Conservation (phyloP, 1,140 invertebrate species). For the Pristionchus pacificus region DNA sequence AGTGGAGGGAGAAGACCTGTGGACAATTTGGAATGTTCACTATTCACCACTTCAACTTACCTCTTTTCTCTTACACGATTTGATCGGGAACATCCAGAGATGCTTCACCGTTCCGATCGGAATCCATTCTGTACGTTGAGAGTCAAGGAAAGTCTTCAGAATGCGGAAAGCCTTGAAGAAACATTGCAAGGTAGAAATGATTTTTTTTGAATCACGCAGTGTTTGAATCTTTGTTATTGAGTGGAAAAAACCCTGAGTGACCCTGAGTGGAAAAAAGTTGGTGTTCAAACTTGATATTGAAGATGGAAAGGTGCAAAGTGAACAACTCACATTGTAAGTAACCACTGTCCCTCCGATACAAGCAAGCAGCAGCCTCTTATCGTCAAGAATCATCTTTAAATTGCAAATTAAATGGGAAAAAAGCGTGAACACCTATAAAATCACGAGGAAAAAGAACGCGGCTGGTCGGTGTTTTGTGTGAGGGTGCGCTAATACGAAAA, state of each 20-base stretch:
- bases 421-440: no score
- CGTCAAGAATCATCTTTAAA: not conserved
- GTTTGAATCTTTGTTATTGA: not conserved
- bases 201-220: not conserved
- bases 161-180: not conserved
- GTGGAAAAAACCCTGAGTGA: not conserved
- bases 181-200: not conserved
- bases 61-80: not conserved
- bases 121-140: not conserved
- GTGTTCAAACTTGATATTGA: no score
- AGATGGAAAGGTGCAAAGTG: no score
- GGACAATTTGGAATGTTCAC: not conserved
- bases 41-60: not conserved
- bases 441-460: no score
- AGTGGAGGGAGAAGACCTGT: not conserved
- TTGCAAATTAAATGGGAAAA: no score
- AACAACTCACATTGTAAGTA: not conserved
- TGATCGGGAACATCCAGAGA: not conserved
- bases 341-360: not conserved
- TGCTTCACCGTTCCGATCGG: not conserved
- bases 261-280: no score
- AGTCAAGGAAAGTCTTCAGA: not conserved
- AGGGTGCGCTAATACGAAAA: no score
- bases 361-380: not conserved
- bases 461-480: no score